Evolutionary conservation across 2,888 invertebrate genomes (phyloP).

Genomic region (Bombylius discolor): DNA sequence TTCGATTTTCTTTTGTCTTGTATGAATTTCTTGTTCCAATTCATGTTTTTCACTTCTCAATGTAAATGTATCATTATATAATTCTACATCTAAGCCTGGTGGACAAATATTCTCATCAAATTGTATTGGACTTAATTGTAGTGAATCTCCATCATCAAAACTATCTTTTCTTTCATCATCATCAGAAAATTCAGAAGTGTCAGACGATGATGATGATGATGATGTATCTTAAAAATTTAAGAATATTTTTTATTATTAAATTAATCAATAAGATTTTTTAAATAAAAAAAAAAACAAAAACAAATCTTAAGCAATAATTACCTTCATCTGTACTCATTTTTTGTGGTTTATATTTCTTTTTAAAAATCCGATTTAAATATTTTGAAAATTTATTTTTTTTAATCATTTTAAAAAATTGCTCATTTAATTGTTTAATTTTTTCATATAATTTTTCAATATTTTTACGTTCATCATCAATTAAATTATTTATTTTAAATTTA

Average conservation of each 20-base stretch:
- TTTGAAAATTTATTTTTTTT: conserved; percentile 63
- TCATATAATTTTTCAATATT: conserved; percentile 37
- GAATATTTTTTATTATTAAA: background rate
- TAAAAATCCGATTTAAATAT: conserved; percentile 67
- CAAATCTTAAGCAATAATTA: conserved; percentile 15
- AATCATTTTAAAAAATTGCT: conserved; percentile 45
- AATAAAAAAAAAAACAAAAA: background rate
- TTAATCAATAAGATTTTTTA: background rate
- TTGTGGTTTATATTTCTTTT: conserved; percentile 64
- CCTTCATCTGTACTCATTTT: conserved; percentile 44
- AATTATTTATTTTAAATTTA: conserved; percentile 35
- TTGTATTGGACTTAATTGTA: conserved; percentile 50
- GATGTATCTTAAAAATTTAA: background rate
- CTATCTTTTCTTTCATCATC: conserved; percentile 47
- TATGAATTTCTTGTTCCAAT: conserved; percentile 47
- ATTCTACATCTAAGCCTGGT: conserved; percentile 50
- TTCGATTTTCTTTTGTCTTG: conserved; percentile 45
- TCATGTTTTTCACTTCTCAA: conserved; percentile 45
- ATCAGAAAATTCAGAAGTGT: conserved; percentile 28
- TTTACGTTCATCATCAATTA: conserved; percentile 40
- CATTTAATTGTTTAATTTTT: conserved; percentile 39
- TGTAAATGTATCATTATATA: conserved; percentile 55
- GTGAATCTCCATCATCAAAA: conserved; percentile 47
- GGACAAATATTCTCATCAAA: conserved; percentile 62
- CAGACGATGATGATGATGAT: background rate